Conservation (phyloP, 53 echinoderm and acorn worm species). For the Mesocentrotus franciscanus region DNA sequence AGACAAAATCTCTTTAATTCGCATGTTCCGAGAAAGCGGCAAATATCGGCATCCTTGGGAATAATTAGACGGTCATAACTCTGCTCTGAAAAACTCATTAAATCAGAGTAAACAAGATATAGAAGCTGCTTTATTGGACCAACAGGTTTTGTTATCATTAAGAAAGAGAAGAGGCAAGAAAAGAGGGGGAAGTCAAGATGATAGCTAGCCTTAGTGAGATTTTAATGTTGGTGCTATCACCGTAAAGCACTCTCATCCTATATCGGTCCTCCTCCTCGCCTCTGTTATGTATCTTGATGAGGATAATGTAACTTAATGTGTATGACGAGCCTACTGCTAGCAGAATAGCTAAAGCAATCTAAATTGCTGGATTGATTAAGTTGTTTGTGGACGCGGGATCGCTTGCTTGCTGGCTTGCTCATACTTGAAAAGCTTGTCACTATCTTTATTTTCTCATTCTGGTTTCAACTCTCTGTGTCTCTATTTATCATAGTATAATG, state of each 20-base stretch:
- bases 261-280: neutral
- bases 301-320: constrained; percentile 57
- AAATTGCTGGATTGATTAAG: constrained; percentile 54
- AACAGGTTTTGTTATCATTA: constrained; percentile 63
- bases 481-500: too few species aligned
- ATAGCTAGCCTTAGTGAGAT: constrained; percentile 26
- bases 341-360: constrained; percentile 55
- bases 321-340: constrained; percentile 30
- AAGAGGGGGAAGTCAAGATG: constrained; percentile 10
- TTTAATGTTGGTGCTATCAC: constrained; percentile 19
- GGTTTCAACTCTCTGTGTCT: neutral
- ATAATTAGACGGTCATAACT: constrained; percentile 54
- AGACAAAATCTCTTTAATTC: constrained; percentile 48
- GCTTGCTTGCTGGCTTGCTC: neutral
- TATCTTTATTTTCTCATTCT: neutral
- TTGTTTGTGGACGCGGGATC: constrained; percentile 45
- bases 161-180: constrained; percentile 51
- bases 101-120: constrained; percentile 63
- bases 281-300: constrained; percentile 43
- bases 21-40: constrained; percentile 53
- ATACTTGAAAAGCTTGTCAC: neutral
- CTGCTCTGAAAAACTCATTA: constrained; percentile 63
- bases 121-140: constrained; percentile 41
- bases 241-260: neutral
- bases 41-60: constrained; percentile 45